A percentile compares a stretch with the other conserved stretches of the same genome.
Evolutionary conservation across 2,797 vertebrate species (phyloP).

Genomic region (Rhinophrynus dorsalis): DNA sequence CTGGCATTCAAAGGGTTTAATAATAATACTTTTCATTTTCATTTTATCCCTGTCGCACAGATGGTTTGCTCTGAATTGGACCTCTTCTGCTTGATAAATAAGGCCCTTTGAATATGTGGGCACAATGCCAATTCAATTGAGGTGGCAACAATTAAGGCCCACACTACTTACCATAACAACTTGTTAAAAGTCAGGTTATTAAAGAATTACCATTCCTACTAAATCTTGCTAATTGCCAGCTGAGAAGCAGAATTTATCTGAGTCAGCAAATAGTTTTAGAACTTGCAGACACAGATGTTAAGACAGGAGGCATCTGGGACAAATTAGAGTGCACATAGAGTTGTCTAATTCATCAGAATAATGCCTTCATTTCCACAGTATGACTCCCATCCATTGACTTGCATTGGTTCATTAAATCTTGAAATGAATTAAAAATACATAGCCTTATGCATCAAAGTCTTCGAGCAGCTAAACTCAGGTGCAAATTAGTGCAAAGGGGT

Average conservation of each 20-base stretch:
- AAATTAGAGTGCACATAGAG: neutral
- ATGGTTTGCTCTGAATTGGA: no score
- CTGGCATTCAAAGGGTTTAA: no score
- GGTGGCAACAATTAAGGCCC: no score
- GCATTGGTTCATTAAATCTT: neutral
- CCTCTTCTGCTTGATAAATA: no score
- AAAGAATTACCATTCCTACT: neutral
- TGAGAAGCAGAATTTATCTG: neutral
- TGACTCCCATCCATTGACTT: neutral
- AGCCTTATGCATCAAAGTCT: neutral
- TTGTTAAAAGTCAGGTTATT: neutral
- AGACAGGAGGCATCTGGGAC: neutral
- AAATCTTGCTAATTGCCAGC: neutral
- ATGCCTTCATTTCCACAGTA: neutral
- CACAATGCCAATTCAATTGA: no score
- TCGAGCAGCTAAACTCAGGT: neutral
- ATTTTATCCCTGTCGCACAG: no score
- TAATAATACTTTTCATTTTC: no score
- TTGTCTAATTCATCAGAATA: neutral
- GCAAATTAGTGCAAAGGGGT: neutral
- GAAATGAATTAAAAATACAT: neutral
- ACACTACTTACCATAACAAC: no score
- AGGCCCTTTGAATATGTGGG: no score
- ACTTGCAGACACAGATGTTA: neutral
- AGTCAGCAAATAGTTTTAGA: neutral